Percentiles rank a stretch among this genome's conserved stretches.
Conservation (phyloP, 2,888 invertebrate genomes). For the Thereva unica region DNA sequence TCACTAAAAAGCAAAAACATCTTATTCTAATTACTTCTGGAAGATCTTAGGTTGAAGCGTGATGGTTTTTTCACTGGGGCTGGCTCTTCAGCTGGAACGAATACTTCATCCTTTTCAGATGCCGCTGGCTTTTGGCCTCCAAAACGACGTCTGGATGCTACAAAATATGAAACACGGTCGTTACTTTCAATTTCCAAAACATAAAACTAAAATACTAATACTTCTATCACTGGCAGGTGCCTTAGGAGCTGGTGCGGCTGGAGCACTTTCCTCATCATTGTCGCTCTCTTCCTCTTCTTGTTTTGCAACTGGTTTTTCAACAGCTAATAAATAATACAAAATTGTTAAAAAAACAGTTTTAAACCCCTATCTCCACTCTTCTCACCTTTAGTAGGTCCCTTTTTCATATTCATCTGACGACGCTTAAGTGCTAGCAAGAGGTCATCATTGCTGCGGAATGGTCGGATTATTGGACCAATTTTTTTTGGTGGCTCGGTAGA, state of each 20-base stretch:
- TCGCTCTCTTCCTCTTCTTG: constrained; percentile 47
- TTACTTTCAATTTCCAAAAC: not conserved
- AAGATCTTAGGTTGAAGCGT: constrained; percentile 48
- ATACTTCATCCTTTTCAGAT: constrained; percentile 24
- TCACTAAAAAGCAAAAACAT: constrained; percentile 18
- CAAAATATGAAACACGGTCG: constrained; percentile 3
- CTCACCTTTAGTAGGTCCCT: constrained; percentile 57
- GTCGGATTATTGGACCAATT: constrained; percentile 67
- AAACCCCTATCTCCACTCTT: not conserved
- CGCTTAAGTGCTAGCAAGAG: constrained; percentile 73
- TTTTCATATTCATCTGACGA: constrained; percentile 70
- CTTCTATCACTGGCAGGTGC: constrained; percentile 31
- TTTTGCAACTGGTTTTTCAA: constrained; percentile 51
- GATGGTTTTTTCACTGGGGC: constrained; percentile 52
- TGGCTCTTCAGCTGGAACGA: constrained; percentile 50
- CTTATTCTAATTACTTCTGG: constrained; percentile 34
- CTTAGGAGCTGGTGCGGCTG: constrained; percentile 46
- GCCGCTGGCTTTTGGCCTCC: constrained; percentile 21
- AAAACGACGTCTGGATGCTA: constrained; percentile 35
- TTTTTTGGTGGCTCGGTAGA: constrained; percentile 74
- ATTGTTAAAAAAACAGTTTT: not conserved
- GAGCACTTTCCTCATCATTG: constrained; percentile 48
- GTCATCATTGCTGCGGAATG: constrained; percentile 79
- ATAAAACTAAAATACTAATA: constrained; percentile 5
- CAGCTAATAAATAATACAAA: constrained; percentile 32